Base-by-base conservation (phyloP, 2,888 invertebrate species). In the Tachina grossa region DNA sequence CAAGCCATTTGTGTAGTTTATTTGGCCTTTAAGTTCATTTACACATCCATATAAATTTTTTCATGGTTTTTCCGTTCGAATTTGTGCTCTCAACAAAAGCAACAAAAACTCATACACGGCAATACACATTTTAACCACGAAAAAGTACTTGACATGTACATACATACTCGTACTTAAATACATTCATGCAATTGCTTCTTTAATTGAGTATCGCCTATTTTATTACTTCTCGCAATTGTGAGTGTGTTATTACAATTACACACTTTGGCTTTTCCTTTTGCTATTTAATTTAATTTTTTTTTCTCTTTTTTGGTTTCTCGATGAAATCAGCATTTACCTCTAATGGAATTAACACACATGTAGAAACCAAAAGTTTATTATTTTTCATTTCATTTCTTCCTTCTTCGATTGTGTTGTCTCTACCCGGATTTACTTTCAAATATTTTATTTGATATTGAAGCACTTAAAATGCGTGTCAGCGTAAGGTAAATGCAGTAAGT, bases 391-490 rank as follows among this genome's bases (percentile, higher is more conserved):
- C 3, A 43, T 41, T 16, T 59, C 16, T 66, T 63, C 66, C 16
- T 59, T 63, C 66, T 51, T 47, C 13, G 51, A 68, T 68, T 55
- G 55, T 81, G 59, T 59, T 81, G 74, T 39, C 51, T 78, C 51
- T 63, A 39, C 53, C 72, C n/a, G 72, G 72, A 80, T 68, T 84
- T 77, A 65, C 55, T 82, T 71, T 69, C 31, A 47, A 76, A 72
- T 72, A 80, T 68, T 59, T 76, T 80, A 76, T 72, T 77, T 41
- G 59, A 65, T 66, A 65, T 65, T 66, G 22, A 84, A 80, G 80
- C 66, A 71, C 71, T 72, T 72, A 76, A 66, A 77, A 81, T 68
- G 84, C 76, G 76, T 76, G 72, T 71, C 59, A 72, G 76, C 39
- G 53, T 16, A 74, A 80, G 69, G 69, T 80, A 66, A 83, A 63